Conservation (phyloP, 2,797 vertebrate genomes). For the Typhlichthys eigenmanni region DNA sequence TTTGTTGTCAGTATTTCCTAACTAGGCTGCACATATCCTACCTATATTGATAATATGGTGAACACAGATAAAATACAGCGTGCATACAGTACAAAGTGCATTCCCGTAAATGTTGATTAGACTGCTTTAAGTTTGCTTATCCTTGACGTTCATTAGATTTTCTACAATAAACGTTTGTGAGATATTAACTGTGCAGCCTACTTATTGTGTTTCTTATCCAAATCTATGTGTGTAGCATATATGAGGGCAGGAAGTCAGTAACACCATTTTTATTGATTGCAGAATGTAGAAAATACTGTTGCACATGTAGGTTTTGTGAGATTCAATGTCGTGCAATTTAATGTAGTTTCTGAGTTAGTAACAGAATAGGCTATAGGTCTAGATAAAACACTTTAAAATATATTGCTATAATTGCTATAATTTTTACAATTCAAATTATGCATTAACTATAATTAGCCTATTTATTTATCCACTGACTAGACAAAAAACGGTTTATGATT, state of each 20-base stretch:
- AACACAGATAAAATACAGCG: conserved; percentile 1
- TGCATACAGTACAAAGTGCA: conserved; percentile 1
- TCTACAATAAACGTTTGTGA: conserved; percentile 59
- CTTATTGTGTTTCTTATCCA: neutral
- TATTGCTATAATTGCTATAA: neutral
- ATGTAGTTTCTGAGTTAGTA: too few species aligned
- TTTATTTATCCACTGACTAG: too few species aligned
- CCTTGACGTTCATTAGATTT: conserved; percentile 36
- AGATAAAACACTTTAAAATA: too few species aligned
- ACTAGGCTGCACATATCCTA: conserved; percentile 3
- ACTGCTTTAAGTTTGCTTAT: conserved; percentile 9
- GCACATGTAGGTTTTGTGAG: too few species aligned
- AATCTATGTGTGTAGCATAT: too few species aligned
- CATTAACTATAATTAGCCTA: too few species aligned
- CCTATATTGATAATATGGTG: conserved; percentile 6
- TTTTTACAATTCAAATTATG: neutral
- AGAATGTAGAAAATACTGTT: too few species aligned
- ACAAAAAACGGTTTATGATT: too few species aligned
- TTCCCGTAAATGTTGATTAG: conserved; percentile 28
- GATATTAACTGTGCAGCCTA: conserved; percentile 9
- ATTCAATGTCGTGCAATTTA: too few species aligned
- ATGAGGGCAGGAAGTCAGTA: too few species aligned
- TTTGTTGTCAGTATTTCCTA: conserved; percentile 35
- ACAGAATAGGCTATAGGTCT: too few species aligned
- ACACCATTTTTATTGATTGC: too few species aligned